Evolutionary conservation across 1,140 invertebrate species (phyloP).

Genomic region (Trichomalopsis sarcophagae): DNA sequence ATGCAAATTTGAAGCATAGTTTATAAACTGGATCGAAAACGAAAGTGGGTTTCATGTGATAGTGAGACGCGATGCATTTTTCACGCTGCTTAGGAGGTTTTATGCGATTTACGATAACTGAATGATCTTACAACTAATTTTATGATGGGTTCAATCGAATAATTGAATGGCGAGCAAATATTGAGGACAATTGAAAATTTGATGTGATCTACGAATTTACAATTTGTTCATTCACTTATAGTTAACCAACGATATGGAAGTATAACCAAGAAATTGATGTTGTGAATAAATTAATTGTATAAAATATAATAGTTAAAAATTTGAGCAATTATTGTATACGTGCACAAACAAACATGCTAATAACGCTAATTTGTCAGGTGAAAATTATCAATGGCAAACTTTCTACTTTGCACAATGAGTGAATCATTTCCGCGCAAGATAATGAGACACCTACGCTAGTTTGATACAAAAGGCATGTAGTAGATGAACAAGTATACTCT

Average conservation of each 20-base stretch:
- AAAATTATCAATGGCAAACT: conserved; percentile 12
- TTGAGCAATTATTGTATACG: neutral
- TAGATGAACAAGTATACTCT: neutral
- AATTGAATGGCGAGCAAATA: too few species aligned
- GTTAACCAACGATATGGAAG: too few species aligned
- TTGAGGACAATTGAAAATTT: too few species aligned
- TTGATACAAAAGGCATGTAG: neutral
- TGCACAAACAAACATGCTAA: neutral
- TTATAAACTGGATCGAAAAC: neutral
- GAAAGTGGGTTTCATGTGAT: neutral
- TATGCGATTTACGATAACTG: neutral
- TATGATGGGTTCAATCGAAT: too few species aligned
- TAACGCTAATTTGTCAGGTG: neutral
- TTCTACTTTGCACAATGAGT: neutral
- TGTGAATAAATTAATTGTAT: too few species aligned
- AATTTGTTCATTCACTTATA: too few species aligned
- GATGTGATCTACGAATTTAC: too few species aligned
- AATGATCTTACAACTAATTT: too few species aligned
- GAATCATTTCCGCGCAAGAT: conserved; percentile 22
- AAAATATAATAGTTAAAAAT: neutral
- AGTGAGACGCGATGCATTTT: neutral
- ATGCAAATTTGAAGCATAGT: neutral
- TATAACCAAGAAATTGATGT: too few species aligned
- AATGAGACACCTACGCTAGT: conserved; percentile 28
- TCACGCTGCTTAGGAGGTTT: neutral